Base-by-base conservation (phyloP, 2,113 vertebrate species). In the Elgaria multicarinata region DNA sequence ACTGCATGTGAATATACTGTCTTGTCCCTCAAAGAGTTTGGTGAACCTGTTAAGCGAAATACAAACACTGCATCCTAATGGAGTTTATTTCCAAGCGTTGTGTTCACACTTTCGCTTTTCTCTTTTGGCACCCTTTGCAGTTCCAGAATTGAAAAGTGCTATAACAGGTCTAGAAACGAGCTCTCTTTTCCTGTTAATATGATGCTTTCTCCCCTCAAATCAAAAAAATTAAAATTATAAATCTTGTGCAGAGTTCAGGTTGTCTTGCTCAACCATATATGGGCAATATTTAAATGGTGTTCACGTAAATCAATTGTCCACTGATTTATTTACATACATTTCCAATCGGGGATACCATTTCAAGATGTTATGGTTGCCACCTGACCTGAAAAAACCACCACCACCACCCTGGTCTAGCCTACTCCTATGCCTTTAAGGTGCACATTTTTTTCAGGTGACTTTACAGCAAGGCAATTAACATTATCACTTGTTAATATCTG, bases 41-140 rank as follows among this genome's bases (percentile, higher is more conserved):
- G 53, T 93, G 76, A 72, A 86, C 91, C 46, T 91, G 92, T 86
- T 66, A 33, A 12, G 36, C 46, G 42, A 13, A n/a, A 36, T 10
- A 44, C 33, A 85, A 74, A 95, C 95, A 0, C 97, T 97, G 97
- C 91, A 97, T 97, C 91, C 93, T 96, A 95, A 97, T 93, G 2
- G 87, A 80, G 66, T 95, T 95, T 94, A 91, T 90, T 94, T 94
- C 94, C 86, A 91, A 93, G 93, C 95, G 9, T 36, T 89, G 24
- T 39, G 3, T 84, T 83, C 72, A 44, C 58, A 53, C 72, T 69
- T 91, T 67, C 36, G 42, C 22, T 42, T 44, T 26, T 83, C 28
- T 53, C 53, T 58, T 75, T 94, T 94, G 93, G 89, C 94, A 86
- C 93, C 92, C 93, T 85, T 92, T 91, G 75, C 88, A 3, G 90